These are phyloP conservation scores for Romanogobio albipinnatus DNA, from an alignment of 2,113 vertebrate genomes.

Conservation along the genomic window DNA sequence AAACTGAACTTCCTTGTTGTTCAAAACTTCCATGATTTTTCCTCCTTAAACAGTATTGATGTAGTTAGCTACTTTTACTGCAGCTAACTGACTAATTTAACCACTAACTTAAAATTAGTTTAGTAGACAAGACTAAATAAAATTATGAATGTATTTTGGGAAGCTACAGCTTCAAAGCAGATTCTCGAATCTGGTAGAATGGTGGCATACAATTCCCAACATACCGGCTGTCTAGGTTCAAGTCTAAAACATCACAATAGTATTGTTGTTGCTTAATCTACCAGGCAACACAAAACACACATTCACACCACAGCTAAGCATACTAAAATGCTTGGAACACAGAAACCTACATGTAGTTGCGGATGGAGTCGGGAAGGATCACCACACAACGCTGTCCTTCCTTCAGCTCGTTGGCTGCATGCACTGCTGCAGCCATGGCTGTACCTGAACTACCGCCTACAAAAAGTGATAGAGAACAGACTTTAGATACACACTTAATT, in stretches of 20 bases:
- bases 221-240: not conserved
- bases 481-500: slow-evolving; percentile 10
- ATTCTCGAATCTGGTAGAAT: not conserved
- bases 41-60: too few relatives aligned
- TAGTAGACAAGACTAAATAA: not conserved
- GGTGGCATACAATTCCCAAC: not conserved
- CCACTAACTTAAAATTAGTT: not conserved
- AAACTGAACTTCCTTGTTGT: too few relatives aligned
- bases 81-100: too few relatives aligned
- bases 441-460: slow-evolving; percentile 94
- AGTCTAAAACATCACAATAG: not conserved
- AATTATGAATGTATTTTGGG: not conserved
- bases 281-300: slow-evolving; percentile 11
- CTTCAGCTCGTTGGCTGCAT: slow-evolving; percentile 84
- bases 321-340: not conserved
- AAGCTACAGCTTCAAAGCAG: not conserved
- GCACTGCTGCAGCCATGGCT: slow-evolving; percentile 84
- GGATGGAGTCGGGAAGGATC: slow-evolving; percentile 91
- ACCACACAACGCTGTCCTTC: slow-evolving; percentile 96
- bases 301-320: slow-evolving; percentile 14
- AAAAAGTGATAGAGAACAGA: not conserved
- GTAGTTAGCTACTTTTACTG: too few relatives aligned
- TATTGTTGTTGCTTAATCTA: slow-evolving; percentile 11
- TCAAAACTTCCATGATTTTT: too few relatives aligned
- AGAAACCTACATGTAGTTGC: slow-evolving; percentile 91